Evolutionary conservation across 53 echinoderm and acorn worm genomes (phyloP).

Genomic region (Astropecten irregularis): DNA sequence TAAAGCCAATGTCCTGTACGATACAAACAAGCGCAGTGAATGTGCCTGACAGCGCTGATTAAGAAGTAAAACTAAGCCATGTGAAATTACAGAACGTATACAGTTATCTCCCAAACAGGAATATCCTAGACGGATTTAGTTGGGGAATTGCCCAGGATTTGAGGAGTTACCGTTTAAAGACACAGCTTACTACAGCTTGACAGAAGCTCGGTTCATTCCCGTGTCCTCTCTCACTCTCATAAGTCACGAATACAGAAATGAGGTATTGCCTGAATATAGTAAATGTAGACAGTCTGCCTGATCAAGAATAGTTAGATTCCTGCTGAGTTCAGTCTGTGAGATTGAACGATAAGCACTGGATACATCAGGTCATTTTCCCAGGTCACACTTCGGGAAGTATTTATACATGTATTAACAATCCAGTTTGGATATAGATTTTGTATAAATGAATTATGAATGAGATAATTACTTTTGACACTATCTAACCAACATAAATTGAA

Average conservation of each 20-base stretch:
- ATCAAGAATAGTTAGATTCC: too few relatives aligned
- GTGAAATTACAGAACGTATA: background rate
- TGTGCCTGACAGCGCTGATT: background rate
- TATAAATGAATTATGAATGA: too few relatives aligned
- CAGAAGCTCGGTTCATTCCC: too few relatives aligned
- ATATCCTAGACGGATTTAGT: background rate
- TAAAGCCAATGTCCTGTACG: background rate
- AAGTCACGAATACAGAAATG: too few relatives aligned
- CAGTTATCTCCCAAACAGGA: background rate
- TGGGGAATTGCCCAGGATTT: background rate
- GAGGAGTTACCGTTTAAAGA: background rate
- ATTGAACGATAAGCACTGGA: background rate
- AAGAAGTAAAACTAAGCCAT: slow-evolving; percentile 9
- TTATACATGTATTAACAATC: too few relatives aligned
- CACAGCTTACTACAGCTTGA: background rate
- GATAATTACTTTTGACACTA: too few relatives aligned
- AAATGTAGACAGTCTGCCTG: background rate
- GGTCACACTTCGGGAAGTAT: too few relatives aligned
- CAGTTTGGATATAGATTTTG: too few relatives aligned
- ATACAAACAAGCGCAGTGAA: background rate
- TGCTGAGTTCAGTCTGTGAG: too few relatives aligned
- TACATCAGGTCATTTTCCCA: background rate
- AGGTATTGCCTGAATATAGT: background rate
- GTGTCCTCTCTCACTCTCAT: too few relatives aligned
- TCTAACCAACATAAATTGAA: too few relatives aligned